Base-by-base conservation (phyloP, 2,113 vertebrate genomes). In the Corythaeola cristata region DNA sequence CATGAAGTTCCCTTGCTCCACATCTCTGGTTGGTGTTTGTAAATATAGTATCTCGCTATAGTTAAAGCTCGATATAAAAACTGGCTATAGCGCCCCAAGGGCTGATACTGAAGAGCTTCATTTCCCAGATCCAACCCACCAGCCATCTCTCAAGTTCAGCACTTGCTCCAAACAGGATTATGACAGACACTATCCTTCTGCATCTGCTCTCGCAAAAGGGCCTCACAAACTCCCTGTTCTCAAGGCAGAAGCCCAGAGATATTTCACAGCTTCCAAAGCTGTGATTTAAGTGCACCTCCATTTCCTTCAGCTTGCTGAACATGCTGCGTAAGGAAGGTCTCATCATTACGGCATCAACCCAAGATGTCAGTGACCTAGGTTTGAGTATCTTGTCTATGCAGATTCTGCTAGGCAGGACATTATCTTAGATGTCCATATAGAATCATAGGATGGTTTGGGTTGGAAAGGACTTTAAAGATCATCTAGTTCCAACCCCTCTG, bases 301-400 rank as follows among this genome's bases (percentile, higher is more conserved):
- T 33, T 12, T 64, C 75, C 68, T 89, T 39, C 81, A 41, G 56
- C 81, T 69, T n/a, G 69, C 28, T 32, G 50, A 68, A 80, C 62
- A 32, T 1, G 33, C 16, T 15, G 11, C 6, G 1, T 5, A 30
- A 77, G 39, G 28, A 53, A 3, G 13, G 55, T 47, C 49, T 27
- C 2, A 1, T 41, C 4, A 0, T 52, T n/a, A 56, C 1, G 17
- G 35, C 15, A 80, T 23, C 55, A 68, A 50, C 16, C 11, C 76
- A 55, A 66, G 21, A 37, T 7, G 10, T 22, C 47, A 22, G 16
- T 1, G 6, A 55, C 23, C 6, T 33, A 24, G 10, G 17, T 27
- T 76, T 21, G 60, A 9, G 22, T 69, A 58, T 44, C 44, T 80
- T 26, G n/a, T 64, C 23, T 22, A 41, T 3, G 30, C 12, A 63